Evolutionary conservation across 92 coral and sea anemone genomes (phyloP).

Genomic region (Porites divaricata): DNA sequence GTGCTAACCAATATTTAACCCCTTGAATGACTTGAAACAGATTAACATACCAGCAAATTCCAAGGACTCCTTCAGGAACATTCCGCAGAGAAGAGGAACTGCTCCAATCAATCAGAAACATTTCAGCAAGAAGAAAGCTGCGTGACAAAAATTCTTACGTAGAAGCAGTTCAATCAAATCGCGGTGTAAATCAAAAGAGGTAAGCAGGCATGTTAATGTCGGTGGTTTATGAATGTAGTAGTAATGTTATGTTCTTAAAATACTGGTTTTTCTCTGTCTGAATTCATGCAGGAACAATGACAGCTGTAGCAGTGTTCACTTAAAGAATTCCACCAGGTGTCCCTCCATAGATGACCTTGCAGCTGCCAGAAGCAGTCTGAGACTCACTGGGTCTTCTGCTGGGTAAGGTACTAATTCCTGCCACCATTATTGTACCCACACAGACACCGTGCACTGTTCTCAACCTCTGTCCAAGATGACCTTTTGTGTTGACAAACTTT

Average conservation of each 20-base stretch:
- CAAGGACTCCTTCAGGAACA: conserved; percentile 32
- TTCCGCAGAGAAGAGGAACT: conserved; percentile 5
- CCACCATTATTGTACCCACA: too few relatives aligned
- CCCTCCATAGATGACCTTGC: not conserved
- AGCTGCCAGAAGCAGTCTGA: conserved; percentile 24
- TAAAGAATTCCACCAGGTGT: not conserved
- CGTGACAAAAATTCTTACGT: conserved; percentile 4
- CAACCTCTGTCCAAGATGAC: too few relatives aligned
- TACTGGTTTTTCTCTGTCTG: not conserved
- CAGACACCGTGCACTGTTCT: too few relatives aligned
- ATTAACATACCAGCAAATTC: not conserved
- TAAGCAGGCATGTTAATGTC: not conserved
- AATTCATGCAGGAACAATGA: not conserved
- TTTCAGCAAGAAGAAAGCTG: conserved; percentile 29
- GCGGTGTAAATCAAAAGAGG: not conserved
- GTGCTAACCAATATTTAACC: too few relatives aligned
- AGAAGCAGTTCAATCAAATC: not conserved
- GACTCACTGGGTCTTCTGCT: not conserved
- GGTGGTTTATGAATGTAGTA: not conserved
- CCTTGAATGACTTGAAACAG: not conserved
- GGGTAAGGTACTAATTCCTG: too few relatives aligned
- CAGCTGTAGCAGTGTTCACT: not conserved
- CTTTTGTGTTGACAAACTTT: too few relatives aligned
- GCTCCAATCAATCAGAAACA: conserved; percentile 25
- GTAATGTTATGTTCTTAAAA: not conserved